Base-by-base conservation (phyloP, 2,888 invertebrate species). In the Tetropium fuscum region DNA sequence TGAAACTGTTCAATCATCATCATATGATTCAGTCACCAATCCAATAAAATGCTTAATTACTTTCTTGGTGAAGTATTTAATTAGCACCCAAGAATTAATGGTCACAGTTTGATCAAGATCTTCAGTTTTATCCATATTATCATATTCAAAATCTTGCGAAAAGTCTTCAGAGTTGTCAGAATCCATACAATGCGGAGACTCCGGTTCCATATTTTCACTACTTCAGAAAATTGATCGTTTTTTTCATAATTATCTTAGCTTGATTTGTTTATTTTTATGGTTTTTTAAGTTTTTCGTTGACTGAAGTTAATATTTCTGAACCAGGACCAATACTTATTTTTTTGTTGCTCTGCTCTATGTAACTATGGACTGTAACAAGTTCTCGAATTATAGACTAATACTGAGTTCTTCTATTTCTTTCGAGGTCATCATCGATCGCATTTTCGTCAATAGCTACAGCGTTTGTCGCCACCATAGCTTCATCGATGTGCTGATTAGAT, bases 111-210 rank as follows among this genome's bases (percentile, higher is more conserved):
- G 53, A 44, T 30, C 45, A 30, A 47, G 47, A 10, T 47, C 53
- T 18, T 58, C 41, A 58, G 36, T 47, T 40, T 54, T 18, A 54
- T 44, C 43, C 32, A 34, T 22, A 20, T 13, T 18, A 10, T 15
- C 25, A 41, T 51, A 22, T 38, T 13, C 51, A 15, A 44, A 8
- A 20, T 58, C 51, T 44, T 58, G 19, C 27, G 6, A 53, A 25
- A 44, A 27, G 25, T 58, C 51, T 58, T 58, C 43, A 27, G 44
- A 51, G 44, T 53, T 53, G 51, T 58, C 53, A 20, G 58, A 54
- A 40, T 58, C 58, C 53, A 58, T 48, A 53, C 44, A 58, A 53
- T 32, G 30, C 3, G 44, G 44, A 27, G 53, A 47, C 43, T 58
- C 47, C 20, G 45, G 47, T 41, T 58, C 58, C 15, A 49, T 38